Evolutionary conservation across 2,888 invertebrate species (phyloP), one percentile per base, ranked within the genome.

Genomic region (Trissoscelio sp.): DNA sequence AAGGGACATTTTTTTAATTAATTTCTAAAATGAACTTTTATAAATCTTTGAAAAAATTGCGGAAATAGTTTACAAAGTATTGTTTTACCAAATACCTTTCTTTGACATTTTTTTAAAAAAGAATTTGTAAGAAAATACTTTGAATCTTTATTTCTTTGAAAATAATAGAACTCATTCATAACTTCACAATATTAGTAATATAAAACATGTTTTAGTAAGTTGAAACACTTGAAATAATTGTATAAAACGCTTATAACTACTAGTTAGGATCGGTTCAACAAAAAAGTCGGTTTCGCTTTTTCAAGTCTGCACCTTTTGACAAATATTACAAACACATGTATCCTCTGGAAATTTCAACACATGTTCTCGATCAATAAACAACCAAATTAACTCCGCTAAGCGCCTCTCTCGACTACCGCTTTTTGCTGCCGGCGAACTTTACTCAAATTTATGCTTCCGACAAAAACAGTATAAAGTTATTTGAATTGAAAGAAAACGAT

Each of bases 321-420:
- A 39, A 67, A 75, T 60, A 67, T 77, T 69, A 55, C 62, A 60
- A 69, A 12, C 77, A 77, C 60, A 39, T 77, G 77, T 28, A 42
- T 5, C 42, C 46, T 1, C 42, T 11, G 42, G 14, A 44, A 60
- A 62, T 42, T 42, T 20, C 69, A 37, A 69, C 77, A 77, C 69
- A 46, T 77, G 77, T 62, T 67, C 37, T 20, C 60, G 69, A 77
- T 77, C 62, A 62, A 77, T 77, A 69, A 77, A 74, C 58, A 77
- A 69, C 60, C 60, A 69, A 77, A 77, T 77, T 69, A 62, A 69
- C 77, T 69, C 22, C 14, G 51, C 42, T 16, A 20, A 39, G 46
- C 53, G 66, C 66, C 51, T 46, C 51, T 46, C 18, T 12, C 37
- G 39, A 28, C 74, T 55, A 37, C 14, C 11, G 60, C 34, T 55